Conservation (phyloP, 2,113 vertebrate genomes). For the Fukomys damarensis region DNA sequence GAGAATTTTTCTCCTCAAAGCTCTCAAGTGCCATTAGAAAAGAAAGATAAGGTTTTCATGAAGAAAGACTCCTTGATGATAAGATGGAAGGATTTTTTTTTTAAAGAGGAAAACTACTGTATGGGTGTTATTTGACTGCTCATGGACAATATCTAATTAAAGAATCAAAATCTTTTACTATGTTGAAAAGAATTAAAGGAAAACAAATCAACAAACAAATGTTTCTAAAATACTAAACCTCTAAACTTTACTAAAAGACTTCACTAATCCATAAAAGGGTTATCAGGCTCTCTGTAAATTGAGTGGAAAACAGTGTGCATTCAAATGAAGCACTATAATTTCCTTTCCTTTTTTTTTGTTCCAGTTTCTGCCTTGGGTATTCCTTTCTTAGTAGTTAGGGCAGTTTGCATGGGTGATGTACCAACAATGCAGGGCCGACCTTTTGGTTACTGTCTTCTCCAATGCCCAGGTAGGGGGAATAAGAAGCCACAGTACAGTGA, state of each 20-base stretch:
- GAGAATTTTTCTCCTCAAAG: not conserved
- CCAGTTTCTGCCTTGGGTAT: not conserved
- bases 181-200: conserved; percentile 52
- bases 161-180: conserved; percentile 64
- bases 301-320: not conserved
- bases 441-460: not conserved
- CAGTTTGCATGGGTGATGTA: not conserved
- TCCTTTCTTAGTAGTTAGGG: not conserved
- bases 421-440: not conserved
- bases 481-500: not conserved
- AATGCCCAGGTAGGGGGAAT: not conserved
- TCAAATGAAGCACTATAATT: not conserved
- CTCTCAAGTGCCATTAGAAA: conserved; percentile 56
- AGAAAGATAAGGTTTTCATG: conserved; percentile 65
- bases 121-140: not conserved
- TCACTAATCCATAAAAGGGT: not conserved
- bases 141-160: conserved; percentile 51
- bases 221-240: not conserved
- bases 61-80: conserved; percentile 48
- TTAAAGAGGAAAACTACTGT: not conserved
- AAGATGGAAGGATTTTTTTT: not conserved
- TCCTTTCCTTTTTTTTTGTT: too few relatives aligned
- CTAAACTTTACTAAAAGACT: not conserved
- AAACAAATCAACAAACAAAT: not conserved
- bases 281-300: not conserved